Evolutionary conservation across 1,140 invertebrate genomes (phyloP), one percentile per base, ranked within the genome.

Genomic region (Phocides pigmalion): DNA sequence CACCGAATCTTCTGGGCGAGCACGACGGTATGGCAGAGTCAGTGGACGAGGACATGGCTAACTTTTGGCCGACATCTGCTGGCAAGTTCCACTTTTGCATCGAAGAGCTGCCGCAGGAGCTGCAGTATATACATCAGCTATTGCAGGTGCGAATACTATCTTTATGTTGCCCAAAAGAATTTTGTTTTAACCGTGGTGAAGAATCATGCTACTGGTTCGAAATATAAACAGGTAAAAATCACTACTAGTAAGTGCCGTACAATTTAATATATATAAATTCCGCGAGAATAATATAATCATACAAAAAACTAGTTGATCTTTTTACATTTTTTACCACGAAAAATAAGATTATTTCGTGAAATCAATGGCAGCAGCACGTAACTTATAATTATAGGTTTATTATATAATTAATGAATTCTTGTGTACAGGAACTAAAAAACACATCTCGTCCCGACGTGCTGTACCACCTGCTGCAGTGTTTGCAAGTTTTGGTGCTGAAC

Each of bases 61-160:
- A 97, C 79, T 97, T 98, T 80, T 98, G 97, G 97, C 95, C 97
- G 62, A 98, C 97, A 0, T 97, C 96, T 4, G 94, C 97, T 41
- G 98, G 98, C 20, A 97, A 98, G 83, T 98, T 98, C 81, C 95
- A 96, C 77, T 98, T 99, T 89, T 94, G 93, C 44, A 95, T 99
- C 11, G 96, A 98, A n/a, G 96, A 98, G 79, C 92, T 99, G 69
- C 98, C 98, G 0, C 95, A 98, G 65, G 96, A 98, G 62, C 88
- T 99, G 44, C 98, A 99, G 82, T 97, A 99, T 46, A 97, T 98
- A 70, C 96, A 98, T 87, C 95, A 97, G 81, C 86, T 99, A 3
- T 83, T 99, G 6, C 96, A 97, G 93, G 97, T 98, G 91, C 11
- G 47, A 4, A 42, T 17, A 12, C 5, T 49, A 42, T 32, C 67